Evolutionary conservation across 2,888 invertebrate genomes (phyloP), one percentile per base, ranked within the genome.

Genomic region (Drosophila mimetica): DNA sequence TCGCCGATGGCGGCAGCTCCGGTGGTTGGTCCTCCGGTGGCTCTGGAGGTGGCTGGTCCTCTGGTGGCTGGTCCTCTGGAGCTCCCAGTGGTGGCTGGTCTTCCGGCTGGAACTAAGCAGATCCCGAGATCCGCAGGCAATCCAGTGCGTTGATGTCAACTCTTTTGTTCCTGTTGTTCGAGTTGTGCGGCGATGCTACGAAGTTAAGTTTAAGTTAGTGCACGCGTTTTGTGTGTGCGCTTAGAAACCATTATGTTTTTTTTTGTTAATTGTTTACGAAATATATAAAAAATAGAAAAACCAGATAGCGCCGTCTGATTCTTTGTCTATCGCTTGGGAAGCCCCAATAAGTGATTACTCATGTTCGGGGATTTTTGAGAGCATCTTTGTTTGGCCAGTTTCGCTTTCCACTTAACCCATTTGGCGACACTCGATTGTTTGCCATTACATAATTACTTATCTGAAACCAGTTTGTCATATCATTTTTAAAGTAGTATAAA

Each of bases 141-240:
- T 61, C n/a, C 55, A 63, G 34, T 16, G 50, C 50, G 36, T 7
- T 14, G 55, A 50, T 48, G 52, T 44, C 72, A 64, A 69, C 78
- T 78, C 80, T 18, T 34, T 75, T 78, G 76, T 81, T 85, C 70
- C 58, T 30, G 82, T 85, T 83, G 85, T 82, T 37, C 39, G 81
- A 77, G 77, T 82, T 79, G 74, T 67, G 52, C 72, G 65, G 71
- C 57, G 81, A 80, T 74, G 77, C 66, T 79, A 80, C 75, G 77
- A 73, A 64, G 71, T 63, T 61, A 75, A 57, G 59, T 66, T 53
- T 74, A 75, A 71, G 71, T 18, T 59, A 11, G 46, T 30, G 57
- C 60, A 61, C 60, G 57, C 46, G 30, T 61, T 61, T 46, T 47
- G 60, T 61, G 60, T 57, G 53, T 53, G 53, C 46, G 46, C 46